A percentile compares a stretch with the other conserved stretches of the same genome.
phyloP scores from a whole-genome alignment of 2,888 invertebrate species.

The Boloria selene region DNA sequence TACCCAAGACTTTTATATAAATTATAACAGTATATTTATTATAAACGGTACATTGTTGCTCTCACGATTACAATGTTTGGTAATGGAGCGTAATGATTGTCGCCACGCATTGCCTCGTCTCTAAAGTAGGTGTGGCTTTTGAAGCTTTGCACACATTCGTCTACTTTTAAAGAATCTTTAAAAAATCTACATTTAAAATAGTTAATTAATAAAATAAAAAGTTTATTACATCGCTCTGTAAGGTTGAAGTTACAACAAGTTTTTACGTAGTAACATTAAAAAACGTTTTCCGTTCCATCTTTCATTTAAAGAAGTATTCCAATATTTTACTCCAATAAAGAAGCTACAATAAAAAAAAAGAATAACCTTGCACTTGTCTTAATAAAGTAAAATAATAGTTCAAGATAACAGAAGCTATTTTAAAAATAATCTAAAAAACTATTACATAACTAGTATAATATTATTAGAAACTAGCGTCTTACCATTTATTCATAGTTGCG shows the following conservation, averaged over 20 bases:
- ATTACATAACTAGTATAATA: no score
- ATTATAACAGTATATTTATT: constrained; percentile 32
- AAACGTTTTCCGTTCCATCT: not conserved
- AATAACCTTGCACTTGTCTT: constrained; percentile 8
- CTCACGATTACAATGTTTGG: constrained; percentile 45
- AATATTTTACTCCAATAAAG: constrained; percentile 2
- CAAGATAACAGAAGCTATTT: not conserved
- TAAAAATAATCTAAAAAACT: no score
- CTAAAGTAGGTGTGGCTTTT: constrained; percentile 19
- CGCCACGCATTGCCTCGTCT: constrained; percentile 44
- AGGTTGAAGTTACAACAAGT: not conserved
- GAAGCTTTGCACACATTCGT: not conserved
- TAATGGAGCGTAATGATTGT: constrained; percentile 51
- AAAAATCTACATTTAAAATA: not conserved
- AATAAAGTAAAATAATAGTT: constrained; percentile 6
- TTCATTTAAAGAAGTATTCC: constrained; percentile 19
- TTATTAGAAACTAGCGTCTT: no score
- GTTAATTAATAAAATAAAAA: not conserved
- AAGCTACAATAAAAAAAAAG: constrained; percentile 14
- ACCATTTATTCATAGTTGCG: no score
- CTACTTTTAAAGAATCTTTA: not conserved
- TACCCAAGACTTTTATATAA: constrained; percentile 25
- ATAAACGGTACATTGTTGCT: constrained; percentile 34
- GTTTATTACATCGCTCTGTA: not conserved
- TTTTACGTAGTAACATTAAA: constrained; percentile 9